Conservation (phyloP, 2,797 vertebrate species). For the Premnoplex brunnescens region DNA sequence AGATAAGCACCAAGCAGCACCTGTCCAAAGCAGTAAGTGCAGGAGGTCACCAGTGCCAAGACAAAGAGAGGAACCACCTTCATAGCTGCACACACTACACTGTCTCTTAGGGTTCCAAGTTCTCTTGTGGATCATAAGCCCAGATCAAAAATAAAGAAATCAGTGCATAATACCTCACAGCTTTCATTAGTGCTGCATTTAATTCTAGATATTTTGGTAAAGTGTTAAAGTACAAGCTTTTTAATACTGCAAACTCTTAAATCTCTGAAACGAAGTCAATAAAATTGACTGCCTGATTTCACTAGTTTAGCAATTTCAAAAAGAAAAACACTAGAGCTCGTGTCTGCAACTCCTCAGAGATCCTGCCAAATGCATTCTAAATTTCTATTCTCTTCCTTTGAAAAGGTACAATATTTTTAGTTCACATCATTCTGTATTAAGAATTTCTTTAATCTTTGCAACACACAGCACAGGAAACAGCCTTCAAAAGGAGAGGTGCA, state of each 20-base stretch:
- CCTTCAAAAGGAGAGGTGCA: background rate
- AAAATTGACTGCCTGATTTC: background rate
- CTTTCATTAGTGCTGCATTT: background rate
- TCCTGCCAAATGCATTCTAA: background rate
- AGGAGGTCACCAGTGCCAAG: background rate
- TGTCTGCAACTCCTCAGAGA: background rate
- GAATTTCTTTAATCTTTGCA: constrained; percentile 21
- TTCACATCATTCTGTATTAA: constrained; percentile 11
- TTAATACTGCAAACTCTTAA: background rate
- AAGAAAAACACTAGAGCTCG: background rate
- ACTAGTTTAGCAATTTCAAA: background rate
- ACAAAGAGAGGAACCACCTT: background rate
- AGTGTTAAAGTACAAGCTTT: background rate
- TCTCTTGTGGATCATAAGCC: background rate
- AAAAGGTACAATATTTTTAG: constrained; percentile 16
- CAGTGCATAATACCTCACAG: background rate
- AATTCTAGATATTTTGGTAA: background rate
- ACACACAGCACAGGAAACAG: background rate
- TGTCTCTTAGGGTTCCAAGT: background rate
- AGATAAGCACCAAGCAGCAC: background rate
- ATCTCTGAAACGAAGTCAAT: background rate
- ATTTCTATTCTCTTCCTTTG: background rate
- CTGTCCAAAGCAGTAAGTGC: background rate
- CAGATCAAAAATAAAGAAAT: background rate
- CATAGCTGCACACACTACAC: no score